Evolutionary conservation across 2,797 vertebrate species (phyloP), one percentile per base, ranked within the genome.

Genomic region (Mormyrus proboscirostris): DNA sequence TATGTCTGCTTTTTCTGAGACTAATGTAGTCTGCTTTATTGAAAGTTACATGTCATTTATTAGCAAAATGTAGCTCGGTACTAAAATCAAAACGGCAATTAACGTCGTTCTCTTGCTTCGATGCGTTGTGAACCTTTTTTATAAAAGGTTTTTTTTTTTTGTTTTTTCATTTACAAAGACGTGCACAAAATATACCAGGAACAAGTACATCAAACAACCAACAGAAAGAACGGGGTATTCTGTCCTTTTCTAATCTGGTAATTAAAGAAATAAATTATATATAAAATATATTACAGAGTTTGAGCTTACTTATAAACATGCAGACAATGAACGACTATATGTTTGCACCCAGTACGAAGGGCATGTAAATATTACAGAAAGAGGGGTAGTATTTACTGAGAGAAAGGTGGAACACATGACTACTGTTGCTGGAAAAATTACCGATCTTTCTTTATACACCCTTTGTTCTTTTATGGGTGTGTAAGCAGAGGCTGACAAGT

Each of bases 391-490:
- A 41, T 55, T 87, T 44, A 50, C 22, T 69, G 2, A 49, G 19
- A 57, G 16, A 55, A 85, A 33, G 10, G 57, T 73, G 29, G 41
- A 86, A 38, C 44, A 33, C 59, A 86, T n/a, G 62, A 89, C 22
- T 29, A n/a, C 12, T 86, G 55, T 85, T 62, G 83, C 22, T 55
- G 33, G 33, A 51, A 57, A 33, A n/a, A 65, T 51, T 47, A 73
- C 55, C 10, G n/a, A 69, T 49, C 83, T 86, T 50, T 7, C 29
- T 53, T 33, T 86, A 25, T 49, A 53, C 29, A 62, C 29, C 49
- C 84, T 73, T 59, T 86, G 49, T 86, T 89, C 59, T 69, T 86
- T 73, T 53, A 55, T 76, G 44, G 44, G 83, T 86, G 59, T 73
- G 29, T 53, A 85, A 44, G 33, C 83, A n/a, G 82, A 53, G 47